phyloP scores from a whole-genome alignment of 2,888 invertebrate genomes.

The Lasioglossum vierecki region DNA sequence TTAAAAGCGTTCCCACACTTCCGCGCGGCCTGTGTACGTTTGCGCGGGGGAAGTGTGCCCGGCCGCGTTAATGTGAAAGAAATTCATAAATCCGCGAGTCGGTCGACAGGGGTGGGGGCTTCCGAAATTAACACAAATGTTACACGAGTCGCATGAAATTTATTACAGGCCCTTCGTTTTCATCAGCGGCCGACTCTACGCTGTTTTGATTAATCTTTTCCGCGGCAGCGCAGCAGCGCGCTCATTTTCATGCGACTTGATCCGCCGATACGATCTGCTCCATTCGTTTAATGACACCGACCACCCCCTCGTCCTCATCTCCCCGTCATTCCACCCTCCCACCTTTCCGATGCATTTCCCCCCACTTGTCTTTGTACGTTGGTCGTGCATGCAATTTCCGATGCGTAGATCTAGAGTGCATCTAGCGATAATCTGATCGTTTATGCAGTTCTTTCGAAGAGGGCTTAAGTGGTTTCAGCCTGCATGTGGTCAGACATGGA shows the following conservation, averaged over 20 bases:
- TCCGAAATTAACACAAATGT: constrained; percentile 21
- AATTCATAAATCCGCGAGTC: constrained; percentile 34
- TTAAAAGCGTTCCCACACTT: background rate
- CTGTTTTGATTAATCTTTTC: constrained; percentile 39
- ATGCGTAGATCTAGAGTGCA: background rate
- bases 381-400: background rate
- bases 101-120: background rate
- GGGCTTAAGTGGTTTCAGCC: background rate
- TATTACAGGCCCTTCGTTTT: constrained; percentile 29
- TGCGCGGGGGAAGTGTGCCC: background rate
- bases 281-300: constrained; percentile 22
- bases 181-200: constrained; percentile 23
- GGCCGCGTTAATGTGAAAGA: constrained; percentile 48
- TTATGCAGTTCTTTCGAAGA: background rate
- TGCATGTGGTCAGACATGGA: background rate
- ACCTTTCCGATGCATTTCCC: background rate
- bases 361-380: background rate
- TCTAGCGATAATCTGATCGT: background rate
- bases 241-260: constrained; percentile 4
- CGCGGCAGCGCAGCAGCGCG: constrained; percentile 7
- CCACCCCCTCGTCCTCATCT: too few relatives aligned
- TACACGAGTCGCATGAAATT: constrained; percentile 22
- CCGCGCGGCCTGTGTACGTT: background rate
- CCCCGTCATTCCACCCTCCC: background rate
- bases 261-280: constrained; percentile 29